phyloP scores from a whole-genome alignment of 2,113 vertebrate genomes.

The Neogobius melanostomus region DNA sequence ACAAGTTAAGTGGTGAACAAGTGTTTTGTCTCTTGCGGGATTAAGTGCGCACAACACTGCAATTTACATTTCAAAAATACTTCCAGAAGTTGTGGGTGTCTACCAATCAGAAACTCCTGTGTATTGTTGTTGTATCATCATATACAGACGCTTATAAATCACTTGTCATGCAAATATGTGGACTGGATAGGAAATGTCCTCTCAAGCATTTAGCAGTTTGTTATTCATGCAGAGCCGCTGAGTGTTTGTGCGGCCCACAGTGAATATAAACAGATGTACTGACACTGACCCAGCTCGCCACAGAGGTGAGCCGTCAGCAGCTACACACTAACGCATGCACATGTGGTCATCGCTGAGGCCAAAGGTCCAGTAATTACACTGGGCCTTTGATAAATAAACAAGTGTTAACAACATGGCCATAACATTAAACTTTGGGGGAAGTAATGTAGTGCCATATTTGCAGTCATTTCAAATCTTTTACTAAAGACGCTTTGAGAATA shows the following conservation, averaged over 20 bases:
- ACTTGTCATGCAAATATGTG: conserved; percentile 37
- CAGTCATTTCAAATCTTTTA: not conserved
- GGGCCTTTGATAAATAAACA: conserved; percentile 55
- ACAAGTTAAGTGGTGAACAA: conserved; percentile 21
- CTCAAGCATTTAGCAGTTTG: conserved; percentile 32
- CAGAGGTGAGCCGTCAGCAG: conserved; percentile 60
- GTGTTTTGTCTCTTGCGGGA: conserved; percentile 27
- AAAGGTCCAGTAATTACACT: conserved; percentile 63
- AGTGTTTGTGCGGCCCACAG: conserved; percentile 15
- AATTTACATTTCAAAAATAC: conserved; percentile 31
- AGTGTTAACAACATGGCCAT: conserved; percentile 23
- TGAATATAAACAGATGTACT: conserved; percentile 56
- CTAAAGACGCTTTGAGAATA: not conserved
- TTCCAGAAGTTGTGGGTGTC: conserved; percentile 13
- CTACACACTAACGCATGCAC: conserved; percentile 49
- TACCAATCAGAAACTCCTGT: conserved; percentile 18
- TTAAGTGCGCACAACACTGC: conserved; percentile 21
- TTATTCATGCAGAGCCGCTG: conserved; percentile 36
- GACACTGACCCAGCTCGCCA: conserved; percentile 44
- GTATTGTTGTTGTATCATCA: not conserved
- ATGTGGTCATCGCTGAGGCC: conserved; percentile 47
- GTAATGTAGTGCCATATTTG: not conserved
- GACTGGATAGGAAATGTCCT: conserved; percentile 37
- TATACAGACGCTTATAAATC: conserved; percentile 31
- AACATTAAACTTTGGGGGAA: conserved; percentile 4